Conservation (phyloP, 2,797 vertebrate genomes). For the Babyrousa celebensis region DNA sequence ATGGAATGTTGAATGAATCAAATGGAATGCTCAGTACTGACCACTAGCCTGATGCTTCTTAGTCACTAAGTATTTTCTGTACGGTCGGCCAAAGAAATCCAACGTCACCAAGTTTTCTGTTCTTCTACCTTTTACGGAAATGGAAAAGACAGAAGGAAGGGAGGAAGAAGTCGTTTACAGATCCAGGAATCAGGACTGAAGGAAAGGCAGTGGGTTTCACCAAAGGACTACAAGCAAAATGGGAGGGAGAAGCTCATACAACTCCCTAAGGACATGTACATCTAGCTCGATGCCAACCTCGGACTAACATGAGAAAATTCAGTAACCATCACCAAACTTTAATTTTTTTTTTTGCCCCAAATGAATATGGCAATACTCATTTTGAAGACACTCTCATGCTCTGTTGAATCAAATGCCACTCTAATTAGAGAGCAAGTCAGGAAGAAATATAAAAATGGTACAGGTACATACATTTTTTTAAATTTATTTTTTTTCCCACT, state of each 20-base stretch:
- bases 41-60: conserved; percentile 64
- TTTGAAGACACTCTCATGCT: not conserved
- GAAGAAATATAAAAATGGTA: conserved; percentile 28
- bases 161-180: not conserved
- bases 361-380: not conserved
- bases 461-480: not conserved
- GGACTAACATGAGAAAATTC: not conserved
- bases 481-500: too few relatives aligned
- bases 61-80: conserved; percentile 76
- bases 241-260: not conserved
- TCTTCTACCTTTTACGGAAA: not conserved
- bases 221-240: not conserved
- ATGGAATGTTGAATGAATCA: conserved; percentile 77
- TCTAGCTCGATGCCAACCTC: not conserved
- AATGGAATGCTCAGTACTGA: conserved; percentile 63
- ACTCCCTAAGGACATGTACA: not conserved
- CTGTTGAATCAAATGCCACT: not conserved
- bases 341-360: not conserved
- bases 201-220: not conserved
- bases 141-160: not conserved
- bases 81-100: conserved; percentile 61
- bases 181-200: not conserved
- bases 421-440: not conserved
- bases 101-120: conserved; percentile 60
- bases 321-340: not conserved